Evolutionary conservation across 2,113 vertebrate species (phyloP).

Genomic region (Rhombomys opimus): DNA sequence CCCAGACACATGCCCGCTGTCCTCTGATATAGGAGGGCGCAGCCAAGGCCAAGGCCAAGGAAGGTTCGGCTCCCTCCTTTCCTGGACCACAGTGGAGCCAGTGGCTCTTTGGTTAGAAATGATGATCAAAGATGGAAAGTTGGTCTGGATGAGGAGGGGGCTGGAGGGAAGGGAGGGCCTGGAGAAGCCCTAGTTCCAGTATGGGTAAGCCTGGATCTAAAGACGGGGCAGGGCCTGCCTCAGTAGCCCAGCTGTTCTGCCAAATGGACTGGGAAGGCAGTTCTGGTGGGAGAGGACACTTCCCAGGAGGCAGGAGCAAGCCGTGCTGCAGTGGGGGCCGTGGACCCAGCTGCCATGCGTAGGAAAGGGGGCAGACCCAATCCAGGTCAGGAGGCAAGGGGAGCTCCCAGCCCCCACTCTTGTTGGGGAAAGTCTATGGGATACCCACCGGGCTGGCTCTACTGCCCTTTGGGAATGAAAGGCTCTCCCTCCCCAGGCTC

Average conservation of each 20-base stretch:
- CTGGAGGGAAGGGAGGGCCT: background rate
- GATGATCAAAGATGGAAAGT: conserved; percentile 40
- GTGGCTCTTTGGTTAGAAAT: conserved; percentile 77
- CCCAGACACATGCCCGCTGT: background rate
- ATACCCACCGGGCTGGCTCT: conserved; percentile 25
- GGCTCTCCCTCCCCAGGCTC: conserved; percentile 94
- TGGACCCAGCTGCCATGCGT: conserved; percentile 82
- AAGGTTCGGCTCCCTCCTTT: conserved; percentile 17
- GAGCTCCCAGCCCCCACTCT: conserved; percentile 53
- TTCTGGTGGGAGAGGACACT: conserved; percentile 30
- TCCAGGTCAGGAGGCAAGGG: conserved; percentile 39
- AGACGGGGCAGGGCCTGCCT: conserved; percentile 27
- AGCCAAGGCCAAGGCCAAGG: background rate
- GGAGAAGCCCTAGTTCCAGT: background rate
- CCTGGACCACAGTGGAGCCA: conserved; percentile 60
- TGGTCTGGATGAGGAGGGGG: conserved; percentile 41
- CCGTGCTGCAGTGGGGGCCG: conserved; percentile 69
- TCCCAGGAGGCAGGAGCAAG: conserved; percentile 70
- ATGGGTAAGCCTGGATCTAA: background rate
- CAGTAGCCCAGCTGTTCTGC: conserved; percentile 55
- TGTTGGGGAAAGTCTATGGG: conserved; percentile 59
- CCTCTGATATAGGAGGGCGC: background rate
- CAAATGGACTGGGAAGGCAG: conserved; percentile 26
- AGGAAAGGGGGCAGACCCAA: conserved; percentile 3
- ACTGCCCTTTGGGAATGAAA: conserved; percentile 91